Evolutionary conservation across 35 echinoderm and acorn worm species (phyloP).

Genomic region (Apostichopus parvimensis): DNA sequence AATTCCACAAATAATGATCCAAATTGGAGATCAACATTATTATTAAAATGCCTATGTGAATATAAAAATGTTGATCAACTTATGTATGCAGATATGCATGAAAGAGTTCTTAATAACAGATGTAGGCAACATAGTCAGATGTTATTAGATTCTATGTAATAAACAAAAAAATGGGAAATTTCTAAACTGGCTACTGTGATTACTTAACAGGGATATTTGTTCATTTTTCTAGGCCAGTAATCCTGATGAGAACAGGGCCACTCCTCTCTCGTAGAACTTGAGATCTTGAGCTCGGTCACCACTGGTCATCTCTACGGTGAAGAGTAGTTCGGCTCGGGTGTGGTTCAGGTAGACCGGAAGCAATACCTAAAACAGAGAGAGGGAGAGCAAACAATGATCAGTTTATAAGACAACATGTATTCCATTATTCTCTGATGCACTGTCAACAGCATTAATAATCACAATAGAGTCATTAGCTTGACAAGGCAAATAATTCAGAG

Average conservation of each 20-base stretch:
- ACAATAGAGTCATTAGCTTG: not conserved
- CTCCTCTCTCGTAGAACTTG: slow-evolving; percentile 96
- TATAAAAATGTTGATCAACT: no score
- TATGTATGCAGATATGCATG: no score
- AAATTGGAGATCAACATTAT: no score
- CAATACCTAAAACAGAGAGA: slow-evolving; percentile 59
- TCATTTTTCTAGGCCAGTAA: slow-evolving; percentile 61
- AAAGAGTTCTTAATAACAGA: no score
- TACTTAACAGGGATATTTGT: no score
- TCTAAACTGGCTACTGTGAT: no score
- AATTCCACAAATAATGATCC: no score
- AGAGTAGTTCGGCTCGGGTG: slow-evolving; percentile 92
- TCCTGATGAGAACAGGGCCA: slow-evolving; percentile 85
- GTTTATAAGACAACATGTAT: not conserved
- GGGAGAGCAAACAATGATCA: not conserved
- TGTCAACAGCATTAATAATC: no score
- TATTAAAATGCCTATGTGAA: no score
- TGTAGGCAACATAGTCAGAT: no score
- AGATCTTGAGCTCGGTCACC: slow-evolving; percentile 60
- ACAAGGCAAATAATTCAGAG: not conserved
- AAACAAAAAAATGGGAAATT: no score
- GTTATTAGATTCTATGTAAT: no score
- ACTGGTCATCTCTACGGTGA: slow-evolving; percentile 83
- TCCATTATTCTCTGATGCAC: not conserved
- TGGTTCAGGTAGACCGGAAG: slow-evolving; percentile 99